Evolutionary conservation across 1,140 invertebrate species (phyloP).

Genomic region (Rhyacophila brunnea): DNA sequence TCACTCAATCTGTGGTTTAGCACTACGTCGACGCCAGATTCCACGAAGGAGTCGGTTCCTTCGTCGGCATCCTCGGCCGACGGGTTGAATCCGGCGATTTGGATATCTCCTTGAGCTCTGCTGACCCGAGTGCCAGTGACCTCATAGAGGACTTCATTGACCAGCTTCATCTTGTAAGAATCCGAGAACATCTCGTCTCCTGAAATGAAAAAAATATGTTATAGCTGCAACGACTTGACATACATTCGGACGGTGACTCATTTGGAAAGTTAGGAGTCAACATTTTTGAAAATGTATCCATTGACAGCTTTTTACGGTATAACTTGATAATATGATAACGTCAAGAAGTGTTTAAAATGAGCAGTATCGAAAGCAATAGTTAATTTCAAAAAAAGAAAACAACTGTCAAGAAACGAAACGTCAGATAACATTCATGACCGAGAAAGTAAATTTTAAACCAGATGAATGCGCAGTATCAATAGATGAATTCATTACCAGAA

Average conservation of each 20-base stretch:
- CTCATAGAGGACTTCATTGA: constrained; percentile 94
- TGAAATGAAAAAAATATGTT: constrained; percentile 51
- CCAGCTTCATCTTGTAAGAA: constrained; percentile 90
- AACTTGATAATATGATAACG: too few relatives aligned
- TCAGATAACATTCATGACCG: constrained; percentile 6
- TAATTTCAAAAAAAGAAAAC: background rate
- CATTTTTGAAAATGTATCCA: too few relatives aligned
- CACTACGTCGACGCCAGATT: constrained; percentile 89
- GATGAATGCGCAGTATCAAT: background rate
- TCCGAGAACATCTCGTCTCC: constrained; percentile 98
- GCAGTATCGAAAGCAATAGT: too few relatives aligned
- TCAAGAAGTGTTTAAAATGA: too few relatives aligned
- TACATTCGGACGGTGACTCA: too few relatives aligned
- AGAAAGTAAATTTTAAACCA: constrained; percentile 1
- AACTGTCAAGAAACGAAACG: constrained; percentile 24
- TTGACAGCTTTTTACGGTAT: too few relatives aligned
- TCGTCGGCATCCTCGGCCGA: constrained; percentile 90
- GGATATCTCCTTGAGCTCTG: constrained; percentile 76
- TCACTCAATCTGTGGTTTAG: constrained; percentile 88
- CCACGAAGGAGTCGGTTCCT: constrained; percentile 70
- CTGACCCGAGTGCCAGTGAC: constrained; percentile 85
- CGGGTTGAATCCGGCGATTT: constrained; percentile 85
- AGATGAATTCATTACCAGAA: constrained; percentile 65
- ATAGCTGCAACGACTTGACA: background rate
- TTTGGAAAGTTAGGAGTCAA: too few relatives aligned